Evolutionary conservation across 1,140 invertebrate genomes (phyloP).

Genomic region (Trialeurodes vaporariorum): DNA sequence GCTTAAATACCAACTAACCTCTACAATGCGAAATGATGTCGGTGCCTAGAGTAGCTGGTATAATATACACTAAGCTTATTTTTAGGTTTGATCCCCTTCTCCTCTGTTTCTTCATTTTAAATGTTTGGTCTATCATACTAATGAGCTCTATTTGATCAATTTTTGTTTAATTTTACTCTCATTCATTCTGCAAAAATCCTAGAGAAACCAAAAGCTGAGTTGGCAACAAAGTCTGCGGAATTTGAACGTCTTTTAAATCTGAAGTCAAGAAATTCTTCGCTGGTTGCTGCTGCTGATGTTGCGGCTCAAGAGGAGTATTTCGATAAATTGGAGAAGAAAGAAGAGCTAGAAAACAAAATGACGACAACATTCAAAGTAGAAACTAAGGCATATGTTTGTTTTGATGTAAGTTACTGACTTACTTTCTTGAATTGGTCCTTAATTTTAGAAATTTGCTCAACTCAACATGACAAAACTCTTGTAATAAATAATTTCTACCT

Average conservation of each 20-base stretch:
- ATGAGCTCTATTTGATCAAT: not conserved
- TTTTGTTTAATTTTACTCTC: not conserved
- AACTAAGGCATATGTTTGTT: slow-evolving; percentile 77
- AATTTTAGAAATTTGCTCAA: too few species aligned
- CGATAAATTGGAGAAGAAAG: slow-evolving; percentile 72
- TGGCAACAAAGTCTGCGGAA: not conserved
- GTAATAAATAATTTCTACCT: too few species aligned
- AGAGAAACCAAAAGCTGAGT: not conserved
- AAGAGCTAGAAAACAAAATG: slow-evolving; percentile 88
- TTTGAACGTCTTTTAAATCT: not conserved
- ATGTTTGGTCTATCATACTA: too few species aligned
- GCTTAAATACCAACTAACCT: too few species aligned
- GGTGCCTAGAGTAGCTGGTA: too few species aligned
- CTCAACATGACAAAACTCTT: too few species aligned
- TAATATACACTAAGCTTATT: too few species aligned
- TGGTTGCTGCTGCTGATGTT: slow-evolving; percentile 57
- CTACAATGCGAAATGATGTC: too few species aligned
- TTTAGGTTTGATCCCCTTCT: not conserved
- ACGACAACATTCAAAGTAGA: slow-evolving; percentile 67
- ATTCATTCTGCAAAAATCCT: too few species aligned
- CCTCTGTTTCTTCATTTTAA: not conserved
- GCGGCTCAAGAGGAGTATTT: slow-evolving; percentile 78
- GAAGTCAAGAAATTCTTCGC: slow-evolving; percentile 46
- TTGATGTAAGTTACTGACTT: slow-evolving; percentile 46
- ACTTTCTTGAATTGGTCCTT: too few species aligned